Base-by-base conservation (phyloP, 2,113 vertebrate genomes). In the Lipotes vexillifer region DNA sequence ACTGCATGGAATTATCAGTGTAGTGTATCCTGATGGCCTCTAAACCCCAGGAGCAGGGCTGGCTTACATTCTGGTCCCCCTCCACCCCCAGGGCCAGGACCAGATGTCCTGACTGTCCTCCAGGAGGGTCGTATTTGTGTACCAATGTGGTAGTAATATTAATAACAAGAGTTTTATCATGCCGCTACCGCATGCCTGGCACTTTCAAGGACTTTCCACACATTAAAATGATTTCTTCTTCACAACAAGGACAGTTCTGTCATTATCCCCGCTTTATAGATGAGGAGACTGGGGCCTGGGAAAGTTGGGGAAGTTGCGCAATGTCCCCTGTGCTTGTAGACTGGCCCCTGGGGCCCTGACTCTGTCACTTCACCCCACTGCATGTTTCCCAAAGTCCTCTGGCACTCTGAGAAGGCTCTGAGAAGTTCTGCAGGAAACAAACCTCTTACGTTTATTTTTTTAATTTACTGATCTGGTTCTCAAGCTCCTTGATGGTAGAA, bases 351-450 rank as follows among this genome's bases (percentile, higher is more conserved):
- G 88, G 38, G 29, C 38, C 55, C 38, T 0, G 0, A 33, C 14
- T 9, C 5, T 0, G 55, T 33, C 71, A 66, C 23, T 5, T 63
- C 55, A 29, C 59, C 23, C 49, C 7, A 1, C 18, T 31, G 17
- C 5, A 29, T 0, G 0, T 68, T 61, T 69, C 33, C 86, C 20
- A 23, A 25, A 33, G 25, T 44, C 66, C 33, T 41, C 41, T 27
- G 5, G 74, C 68, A 23, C 52, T 52, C 52, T 52, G 52, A 52
- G 52, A 80, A 81, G n/a, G 41, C 25, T 82, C 90, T 68, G 57
- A 38, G 84, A 78, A 89, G 46, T 36, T 72, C 66, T 82, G n/a
- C 15, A 66, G 90, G 77, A 86, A 86, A 59, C 72, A 80, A 75
- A 68, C 25, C 21, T 69, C 57, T 89, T n/a, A 27, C 29, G 23